Percentiles rank a stretch among this genome's conserved stretches.
Evolutionary conservation across 2,113 vertebrate genomes (phyloP).

Genomic region (Sprattus sprattus): DNA sequence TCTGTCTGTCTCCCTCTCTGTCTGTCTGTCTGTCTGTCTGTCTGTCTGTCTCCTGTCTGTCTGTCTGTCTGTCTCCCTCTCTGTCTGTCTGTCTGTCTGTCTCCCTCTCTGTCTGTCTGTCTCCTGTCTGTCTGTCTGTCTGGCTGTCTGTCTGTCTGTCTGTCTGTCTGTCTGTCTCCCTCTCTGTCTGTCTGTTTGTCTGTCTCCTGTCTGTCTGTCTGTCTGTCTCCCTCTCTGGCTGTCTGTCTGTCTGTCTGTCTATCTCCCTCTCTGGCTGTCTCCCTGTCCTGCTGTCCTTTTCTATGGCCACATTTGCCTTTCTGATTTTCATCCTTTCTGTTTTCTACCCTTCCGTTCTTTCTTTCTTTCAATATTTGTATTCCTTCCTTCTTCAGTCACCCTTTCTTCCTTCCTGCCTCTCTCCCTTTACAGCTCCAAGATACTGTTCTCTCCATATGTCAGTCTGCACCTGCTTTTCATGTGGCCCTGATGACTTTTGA

Average conservation of each 20-base stretch:
- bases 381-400: neutral
- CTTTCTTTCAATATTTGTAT: too few relatives aligned
- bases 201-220: neutral
- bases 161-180: too few relatives aligned
- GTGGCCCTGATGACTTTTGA: neutral
- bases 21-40: too few relatives aligned
- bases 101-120: too few relatives aligned
- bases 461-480: neutral
- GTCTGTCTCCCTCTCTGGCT: neutral
- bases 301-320: slow-evolving; percentile 18
- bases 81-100: too few relatives aligned
- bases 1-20: too few relatives aligned
- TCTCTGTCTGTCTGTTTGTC: too few relatives aligned
- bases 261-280: neutral
- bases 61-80: too few relatives aligned
- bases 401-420: neutral
- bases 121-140: too few relatives aligned
- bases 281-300: neutral
- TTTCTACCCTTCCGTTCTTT: neutral
- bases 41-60: too few relatives aligned
- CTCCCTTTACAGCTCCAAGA: too few relatives aligned
- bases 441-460: neutral
- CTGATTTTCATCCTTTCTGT: neutral
- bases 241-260: slow-evolving; percentile 26
- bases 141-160: too few relatives aligned